Conservation (phyloP, 2,888 invertebrate species). For the Prosapia bicincta region DNA sequence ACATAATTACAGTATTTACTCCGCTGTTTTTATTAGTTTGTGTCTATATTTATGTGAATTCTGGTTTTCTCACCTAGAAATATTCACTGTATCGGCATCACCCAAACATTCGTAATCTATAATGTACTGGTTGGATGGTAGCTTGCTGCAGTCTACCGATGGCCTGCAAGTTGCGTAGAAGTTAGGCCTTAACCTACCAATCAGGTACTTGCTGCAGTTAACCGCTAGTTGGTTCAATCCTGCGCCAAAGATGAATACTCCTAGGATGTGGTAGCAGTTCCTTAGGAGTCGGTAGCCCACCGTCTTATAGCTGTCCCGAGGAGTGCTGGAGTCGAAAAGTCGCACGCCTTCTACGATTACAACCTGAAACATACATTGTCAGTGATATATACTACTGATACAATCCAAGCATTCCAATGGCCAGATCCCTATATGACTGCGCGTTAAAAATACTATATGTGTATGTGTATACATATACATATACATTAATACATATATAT, state of each 20-base stretch:
- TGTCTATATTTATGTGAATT: no score
- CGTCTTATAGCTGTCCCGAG: constrained; percentile 24
- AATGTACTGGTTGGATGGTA: constrained; percentile 40
- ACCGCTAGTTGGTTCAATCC: constrained; percentile 80
- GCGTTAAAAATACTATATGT: no score
- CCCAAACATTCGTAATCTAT: constrained; percentile 41
- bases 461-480: no score
- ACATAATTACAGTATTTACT: no score
- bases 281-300: constrained; percentile 8
- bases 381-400: no score
- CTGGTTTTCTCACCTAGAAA: constrained; percentile 35
- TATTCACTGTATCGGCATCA: constrained; percentile 34
- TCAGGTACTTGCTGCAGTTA: constrained; percentile 88
- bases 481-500: no score
- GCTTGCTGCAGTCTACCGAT: constrained; percentile 55
- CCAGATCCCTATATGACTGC: no score
- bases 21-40: no score
- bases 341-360: constrained; percentile 14
- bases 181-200: constrained; percentile 91
- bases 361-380: neutral
- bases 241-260: constrained; percentile 82
- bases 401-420: no score
- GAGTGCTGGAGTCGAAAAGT: constrained; percentile 26
- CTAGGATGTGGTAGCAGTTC: constrained; percentile 62
- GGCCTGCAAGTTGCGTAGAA: constrained; percentile 88